Conservation (phyloP, 2,113 vertebrate species). For the Marmota flaviventris region DNA sequence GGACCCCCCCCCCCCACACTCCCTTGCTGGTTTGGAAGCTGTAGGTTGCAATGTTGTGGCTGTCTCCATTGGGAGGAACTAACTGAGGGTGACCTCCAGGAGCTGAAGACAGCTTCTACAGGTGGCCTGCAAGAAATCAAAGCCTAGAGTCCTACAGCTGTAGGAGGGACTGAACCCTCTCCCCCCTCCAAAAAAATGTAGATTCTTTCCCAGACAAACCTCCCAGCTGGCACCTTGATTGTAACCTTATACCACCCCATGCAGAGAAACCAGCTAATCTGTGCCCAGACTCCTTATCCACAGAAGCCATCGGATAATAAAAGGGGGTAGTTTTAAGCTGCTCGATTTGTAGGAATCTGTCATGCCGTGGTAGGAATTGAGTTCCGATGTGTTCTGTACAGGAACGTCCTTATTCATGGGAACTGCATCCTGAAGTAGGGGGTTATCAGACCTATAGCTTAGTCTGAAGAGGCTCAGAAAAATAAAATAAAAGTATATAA, state of each 20-base stretch:
- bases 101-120: background rate
- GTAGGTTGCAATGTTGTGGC: background rate
- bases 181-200: background rate
- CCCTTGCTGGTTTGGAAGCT: constrained; percentile 21
- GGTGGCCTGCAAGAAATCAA: background rate
- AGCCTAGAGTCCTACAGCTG: background rate
- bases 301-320: background rate
- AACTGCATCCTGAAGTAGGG: background rate
- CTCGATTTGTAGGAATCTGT: background rate
- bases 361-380: background rate
- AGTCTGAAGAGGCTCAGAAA: background rate
- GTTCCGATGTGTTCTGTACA: background rate
- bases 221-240: background rate
- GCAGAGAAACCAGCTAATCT: background rate
- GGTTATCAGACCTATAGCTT: background rate
- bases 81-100: background rate
- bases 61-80: background rate
- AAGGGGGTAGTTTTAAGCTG: background rate
- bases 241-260: background rate
- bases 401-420: background rate
- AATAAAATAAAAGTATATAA: background rate
- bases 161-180: background rate
- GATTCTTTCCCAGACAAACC: background rate
- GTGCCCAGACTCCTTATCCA: background rate
- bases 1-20: background rate